Base-by-base conservation (phyloP, 2,888 invertebrate genomes). In the Spodoptera exigua region DNA sequence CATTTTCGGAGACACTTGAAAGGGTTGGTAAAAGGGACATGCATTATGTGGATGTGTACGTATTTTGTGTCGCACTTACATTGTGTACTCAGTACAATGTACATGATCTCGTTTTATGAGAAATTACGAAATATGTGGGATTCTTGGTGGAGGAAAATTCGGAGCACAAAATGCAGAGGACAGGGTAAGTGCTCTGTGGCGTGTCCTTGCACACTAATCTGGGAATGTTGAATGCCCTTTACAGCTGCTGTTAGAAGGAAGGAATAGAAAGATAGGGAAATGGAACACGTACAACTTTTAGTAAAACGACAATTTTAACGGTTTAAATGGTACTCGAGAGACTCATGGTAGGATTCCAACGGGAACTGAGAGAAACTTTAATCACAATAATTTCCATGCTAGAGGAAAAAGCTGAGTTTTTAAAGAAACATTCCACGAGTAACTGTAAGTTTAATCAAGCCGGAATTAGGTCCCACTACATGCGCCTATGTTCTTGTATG, bases 1-100 rank as follows among this genome's bases (percentile, higher is more conserved):
- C 78, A 84, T 85, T 86, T 85, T 81, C 68, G 76, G 56, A 70
- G 72, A 79, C 79, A 80, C 80, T 80, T 78, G 80, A 79, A 80
- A 80, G 79, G 80, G 81, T 80, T 83, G 74, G 66, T 70, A 77
- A 80, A 72, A 71, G 73, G 74, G 56, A 67, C 73, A 64, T 68
- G 56, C 72, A 73, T 77, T 73, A 61, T 69, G 70, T 41, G 68
- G 64, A 72, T 64, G 66, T 72, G 61, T 61, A 64, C 56, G 66
- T 70, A 65, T 64, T 61, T 66, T 65, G 45, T 52, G 35, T 36
- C 43, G 40, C 41, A 59, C 57, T 43, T 55, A 61, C 40, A 41
- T 54, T 58, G 57, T 59, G 32, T 36, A 44, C 36, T 44, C 16
- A 21, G 43, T 51, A 53, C 54, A 53, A 27, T 61, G 55, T 52